Conservation (phyloP, 1,140 invertebrate genomes). For the Halictus rubicundus region DNA sequence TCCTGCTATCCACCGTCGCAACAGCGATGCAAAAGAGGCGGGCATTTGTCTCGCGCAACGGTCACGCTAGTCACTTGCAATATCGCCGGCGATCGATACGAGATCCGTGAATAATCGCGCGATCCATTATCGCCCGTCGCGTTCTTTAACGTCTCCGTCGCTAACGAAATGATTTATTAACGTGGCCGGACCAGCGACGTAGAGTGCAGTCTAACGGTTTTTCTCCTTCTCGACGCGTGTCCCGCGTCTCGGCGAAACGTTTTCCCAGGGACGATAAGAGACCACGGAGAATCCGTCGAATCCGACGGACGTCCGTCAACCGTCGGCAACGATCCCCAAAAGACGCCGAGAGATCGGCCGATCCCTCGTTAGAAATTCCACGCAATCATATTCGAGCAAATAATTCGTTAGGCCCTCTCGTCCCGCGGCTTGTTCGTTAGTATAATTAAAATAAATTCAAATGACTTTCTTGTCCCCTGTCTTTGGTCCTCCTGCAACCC, state of each 20-base stretch:
- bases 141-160: conserved; percentile 50
- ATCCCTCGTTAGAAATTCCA: conserved; percentile 77
- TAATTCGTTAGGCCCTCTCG: conserved; percentile 77
- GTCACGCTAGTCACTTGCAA: conserved; percentile 64
- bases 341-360: conserved; percentile 59
- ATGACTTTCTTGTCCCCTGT: conserved; percentile 77
- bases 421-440: conserved; percentile 75
- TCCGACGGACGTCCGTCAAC: not conserved
- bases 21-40: conserved; percentile 30
- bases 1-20: conserved; percentile 11
- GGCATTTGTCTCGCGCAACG: conserved; percentile 27
- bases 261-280: not conserved
- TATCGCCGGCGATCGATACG: conserved; percentile 47
- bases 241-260: not conserved
- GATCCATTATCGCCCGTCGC: conserved; percentile 57
- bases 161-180: conserved; percentile 44
- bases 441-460: conserved; percentile 81
- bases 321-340: conserved; percentile 13
- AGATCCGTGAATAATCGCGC: conserved; percentile 59
- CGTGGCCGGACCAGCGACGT: not conserved
- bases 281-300: not conserved
- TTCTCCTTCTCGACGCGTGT: not conserved
- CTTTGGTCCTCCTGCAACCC: conserved; percentile 62
- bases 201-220: not conserved
- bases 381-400: conserved; percentile 79